phyloP scores from a whole-genome alignment of 2,113 vertebrate genomes.

The Chamaetylas fuelleborni region DNA sequence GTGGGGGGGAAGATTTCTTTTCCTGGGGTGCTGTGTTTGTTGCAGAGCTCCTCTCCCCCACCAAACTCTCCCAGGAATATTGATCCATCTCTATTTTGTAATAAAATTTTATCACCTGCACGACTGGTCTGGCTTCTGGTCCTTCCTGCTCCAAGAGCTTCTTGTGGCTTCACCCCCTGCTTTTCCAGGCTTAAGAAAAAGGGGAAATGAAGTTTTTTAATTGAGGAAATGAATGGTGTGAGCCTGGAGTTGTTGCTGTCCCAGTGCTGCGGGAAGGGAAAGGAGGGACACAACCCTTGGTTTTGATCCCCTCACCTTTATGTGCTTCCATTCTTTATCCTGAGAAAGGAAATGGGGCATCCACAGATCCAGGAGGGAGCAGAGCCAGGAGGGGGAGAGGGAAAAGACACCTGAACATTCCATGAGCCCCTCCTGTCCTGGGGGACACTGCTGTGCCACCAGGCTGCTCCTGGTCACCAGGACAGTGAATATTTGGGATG shows the following conservation, averaged over 20 bases:
- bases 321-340: background rate
- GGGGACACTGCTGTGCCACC: fast-evolving
- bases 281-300: background rate
- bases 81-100: slow-evolving; percentile 56
- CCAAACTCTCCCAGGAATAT: background rate
- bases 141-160: background rate
- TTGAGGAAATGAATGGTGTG: fast-evolving
- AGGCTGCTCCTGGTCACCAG: background rate
- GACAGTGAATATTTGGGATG: fast-evolving
- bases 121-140: background rate
- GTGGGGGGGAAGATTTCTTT: background rate
- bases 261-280: background rate
- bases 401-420: background rate
- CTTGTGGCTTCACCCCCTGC: background rate
- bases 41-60: background rate
- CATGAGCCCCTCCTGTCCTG: background rate
- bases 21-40: slow-evolving; percentile 13
- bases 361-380: background rate
- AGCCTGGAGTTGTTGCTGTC: background rate
- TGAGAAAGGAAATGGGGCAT: background rate
- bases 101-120: slow-evolving; percentile 27
- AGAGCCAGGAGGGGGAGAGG: background rate
- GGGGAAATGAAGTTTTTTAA: background rate
- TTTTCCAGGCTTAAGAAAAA: background rate
- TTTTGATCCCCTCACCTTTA: background rate